Conservation (phyloP, 2,113 vertebrate species). For the Calidris pugnax region DNA sequence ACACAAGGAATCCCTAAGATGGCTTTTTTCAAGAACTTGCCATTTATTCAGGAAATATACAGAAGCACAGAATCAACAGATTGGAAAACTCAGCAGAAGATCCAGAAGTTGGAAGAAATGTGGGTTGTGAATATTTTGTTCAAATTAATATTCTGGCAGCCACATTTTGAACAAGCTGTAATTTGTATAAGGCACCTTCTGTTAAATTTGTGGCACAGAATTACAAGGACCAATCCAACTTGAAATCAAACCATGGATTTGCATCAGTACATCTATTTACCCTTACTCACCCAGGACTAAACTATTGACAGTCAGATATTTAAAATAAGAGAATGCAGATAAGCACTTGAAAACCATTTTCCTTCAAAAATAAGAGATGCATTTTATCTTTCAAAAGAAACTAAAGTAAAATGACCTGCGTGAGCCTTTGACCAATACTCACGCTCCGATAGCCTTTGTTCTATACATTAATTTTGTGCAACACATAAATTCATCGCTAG, state of each 20-base stretch:
- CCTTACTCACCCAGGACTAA: neutral
- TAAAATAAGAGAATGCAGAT: constrained; percentile 7
- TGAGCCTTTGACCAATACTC: neutral
- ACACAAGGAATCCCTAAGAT: neutral
- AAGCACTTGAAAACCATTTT: neutral
- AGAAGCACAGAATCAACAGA: constrained; percentile 51
- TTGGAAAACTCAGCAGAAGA: constrained; percentile 57
- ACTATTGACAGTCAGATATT: neutral
- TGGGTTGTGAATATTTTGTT: constrained; percentile 62
- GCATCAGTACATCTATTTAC: constrained; percentile 38
- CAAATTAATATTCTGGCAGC: constrained; percentile 78
- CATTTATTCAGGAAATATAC: constrained; percentile 26
- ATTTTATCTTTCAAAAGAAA: neutral
- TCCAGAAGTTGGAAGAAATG: constrained; percentile 40
- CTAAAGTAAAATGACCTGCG: neutral
- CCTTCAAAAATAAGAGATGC: neutral
- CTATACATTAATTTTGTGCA: neutral
- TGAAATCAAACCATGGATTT: constrained; percentile 61
- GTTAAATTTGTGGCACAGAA: constrained; percentile 68
- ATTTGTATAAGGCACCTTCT: constrained; percentile 75
- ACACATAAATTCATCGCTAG: neutral
- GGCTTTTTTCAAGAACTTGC: neutral
- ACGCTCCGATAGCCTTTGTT: neutral
- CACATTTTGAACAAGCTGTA: constrained; percentile 71
- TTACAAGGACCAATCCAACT: constrained; percentile 56